Conservation (phyloP, 2,113 vertebrate genomes). For the Laterallus jamaicensis region DNA sequence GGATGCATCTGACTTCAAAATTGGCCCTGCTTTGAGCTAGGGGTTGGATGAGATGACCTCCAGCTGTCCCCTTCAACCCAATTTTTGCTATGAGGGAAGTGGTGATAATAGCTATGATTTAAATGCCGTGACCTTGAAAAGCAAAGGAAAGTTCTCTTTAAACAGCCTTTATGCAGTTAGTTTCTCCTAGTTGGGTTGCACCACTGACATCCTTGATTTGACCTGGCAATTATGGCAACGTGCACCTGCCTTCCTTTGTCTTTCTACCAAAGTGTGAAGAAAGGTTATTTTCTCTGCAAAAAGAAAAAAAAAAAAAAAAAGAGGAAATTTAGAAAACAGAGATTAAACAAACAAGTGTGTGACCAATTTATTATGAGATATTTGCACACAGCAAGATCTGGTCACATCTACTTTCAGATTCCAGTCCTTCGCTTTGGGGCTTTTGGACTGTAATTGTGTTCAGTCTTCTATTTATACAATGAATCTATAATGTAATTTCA, state of each 20-base stretch:
- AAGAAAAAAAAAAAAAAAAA: neutral
- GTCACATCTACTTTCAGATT: slow-evolving; percentile 19
- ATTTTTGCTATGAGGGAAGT: neutral
- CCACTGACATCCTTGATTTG: neutral
- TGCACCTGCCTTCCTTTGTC: neutral
- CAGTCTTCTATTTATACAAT: slow-evolving; percentile 76
- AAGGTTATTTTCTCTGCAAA: neutral
- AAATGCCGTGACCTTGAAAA: neutral
- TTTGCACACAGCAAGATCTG: slow-evolving; percentile 22
- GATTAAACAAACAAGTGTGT: slow-evolving; percentile 59
- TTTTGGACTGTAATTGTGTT: slow-evolving; percentile 64
- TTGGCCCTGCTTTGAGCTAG: neutral
- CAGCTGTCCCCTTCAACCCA: neutral
- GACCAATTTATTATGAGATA: slow-evolving; percentile 42
- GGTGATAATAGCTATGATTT: neutral
- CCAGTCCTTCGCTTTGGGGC: slow-evolving; percentile 9
- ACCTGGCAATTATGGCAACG: neutral
- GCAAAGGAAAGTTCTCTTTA: neutral
- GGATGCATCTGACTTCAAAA: neutral
- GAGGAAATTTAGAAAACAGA: slow-evolving; percentile 25
- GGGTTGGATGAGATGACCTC: neutral
- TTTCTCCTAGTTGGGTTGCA: neutral
- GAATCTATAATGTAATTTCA: slow-evolving; percentile 85
- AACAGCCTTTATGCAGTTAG: neutral
- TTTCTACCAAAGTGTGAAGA: neutral